phyloP scores from a whole-genome alignment of 1,140 invertebrate species.

The Anastatus disparis region DNA sequence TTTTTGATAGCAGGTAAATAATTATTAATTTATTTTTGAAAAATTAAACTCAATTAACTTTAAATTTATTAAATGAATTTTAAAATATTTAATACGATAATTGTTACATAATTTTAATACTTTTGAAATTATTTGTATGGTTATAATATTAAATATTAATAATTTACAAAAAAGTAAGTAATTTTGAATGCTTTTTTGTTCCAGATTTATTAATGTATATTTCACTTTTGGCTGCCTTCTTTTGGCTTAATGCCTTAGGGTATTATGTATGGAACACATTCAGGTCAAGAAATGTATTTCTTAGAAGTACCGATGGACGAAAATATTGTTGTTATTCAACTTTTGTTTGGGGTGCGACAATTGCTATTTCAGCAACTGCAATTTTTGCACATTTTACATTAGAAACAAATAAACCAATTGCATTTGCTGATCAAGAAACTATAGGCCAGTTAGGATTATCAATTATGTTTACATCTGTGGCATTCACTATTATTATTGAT shows the following conservation, averaged over 20 bases:
- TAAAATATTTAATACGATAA: too few relatives aligned
- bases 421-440: slow-evolving; percentile 56
- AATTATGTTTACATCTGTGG: slow-evolving; percentile 82
- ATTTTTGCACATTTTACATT: slow-evolving; percentile 83
- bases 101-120: too few relatives aligned
- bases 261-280: slow-evolving; percentile 90
- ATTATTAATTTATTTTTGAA: background rate
- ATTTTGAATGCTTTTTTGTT: slow-evolving; percentile 54
- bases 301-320: slow-evolving; percentile 82
- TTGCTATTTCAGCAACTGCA: slow-evolving; percentile 75
- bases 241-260: slow-evolving; percentile 85
- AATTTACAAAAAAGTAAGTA: too few relatives aligned
- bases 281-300: slow-evolving; percentile 83
- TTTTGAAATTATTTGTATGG: too few relatives aligned
- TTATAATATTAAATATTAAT: too few relatives aligned
- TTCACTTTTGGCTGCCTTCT: slow-evolving; percentile 80
- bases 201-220: slow-evolving; percentile 80
- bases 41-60: too few relatives aligned
- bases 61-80: background rate
- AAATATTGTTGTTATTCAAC: slow-evolving; percentile 88
- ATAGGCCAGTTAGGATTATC: slow-evolving; percentile 82
- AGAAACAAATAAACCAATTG: slow-evolving; percentile 71
- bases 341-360: slow-evolving; percentile 81
- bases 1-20: slow-evolving; percentile 78
- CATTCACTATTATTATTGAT: slow-evolving; percentile 80